Percentiles rank a stretch among this genome's conserved stretches.
Evolutionary conservation across 2,113 vertebrate species (phyloP).

Genomic region (Phaetusa simplex): DNA sequence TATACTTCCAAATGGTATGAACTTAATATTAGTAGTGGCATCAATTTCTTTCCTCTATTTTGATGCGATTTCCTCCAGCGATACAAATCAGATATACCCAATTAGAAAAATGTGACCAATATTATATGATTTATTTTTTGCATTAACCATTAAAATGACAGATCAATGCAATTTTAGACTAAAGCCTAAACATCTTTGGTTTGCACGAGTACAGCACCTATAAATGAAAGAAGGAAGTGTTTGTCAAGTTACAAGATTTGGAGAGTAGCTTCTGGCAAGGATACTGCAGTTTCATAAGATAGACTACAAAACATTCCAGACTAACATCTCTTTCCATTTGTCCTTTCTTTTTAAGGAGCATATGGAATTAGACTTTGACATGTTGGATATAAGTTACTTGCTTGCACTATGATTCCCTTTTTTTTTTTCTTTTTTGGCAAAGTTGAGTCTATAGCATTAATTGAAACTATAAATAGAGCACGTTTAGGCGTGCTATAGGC

Average conservation of each 20-base stretch:
- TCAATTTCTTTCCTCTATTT: not conserved
- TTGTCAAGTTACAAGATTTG: not conserved
- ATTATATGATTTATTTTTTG: not conserved
- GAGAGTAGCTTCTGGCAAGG: not conserved
- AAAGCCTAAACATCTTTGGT: not conserved
- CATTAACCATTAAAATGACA: not conserved
- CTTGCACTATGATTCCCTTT: not conserved
- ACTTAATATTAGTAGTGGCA: not conserved
- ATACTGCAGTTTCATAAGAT: not conserved
- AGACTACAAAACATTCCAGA: not conserved
- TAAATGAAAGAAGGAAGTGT: not conserved
- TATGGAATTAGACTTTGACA: not conserved
- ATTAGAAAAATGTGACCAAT: not conserved
- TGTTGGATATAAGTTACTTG: not conserved
- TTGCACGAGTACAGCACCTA: not conserved
- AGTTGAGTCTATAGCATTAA: not conserved
- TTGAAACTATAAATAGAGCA: not conserved
- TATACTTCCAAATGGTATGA: not conserved
- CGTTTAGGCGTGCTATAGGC: not conserved
- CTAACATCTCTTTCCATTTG: not conserved
- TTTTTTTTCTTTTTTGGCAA: not conserved
- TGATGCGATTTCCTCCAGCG: not conserved
- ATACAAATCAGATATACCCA: rapidly evolving
- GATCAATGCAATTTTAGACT: not conserved
- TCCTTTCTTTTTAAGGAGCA: not conserved